These are phyloP conservation scores for Apogon hyalosoma DNA, from an alignment of 2,797 vertebrate genomes.

Conservation along the genomic window DNA sequence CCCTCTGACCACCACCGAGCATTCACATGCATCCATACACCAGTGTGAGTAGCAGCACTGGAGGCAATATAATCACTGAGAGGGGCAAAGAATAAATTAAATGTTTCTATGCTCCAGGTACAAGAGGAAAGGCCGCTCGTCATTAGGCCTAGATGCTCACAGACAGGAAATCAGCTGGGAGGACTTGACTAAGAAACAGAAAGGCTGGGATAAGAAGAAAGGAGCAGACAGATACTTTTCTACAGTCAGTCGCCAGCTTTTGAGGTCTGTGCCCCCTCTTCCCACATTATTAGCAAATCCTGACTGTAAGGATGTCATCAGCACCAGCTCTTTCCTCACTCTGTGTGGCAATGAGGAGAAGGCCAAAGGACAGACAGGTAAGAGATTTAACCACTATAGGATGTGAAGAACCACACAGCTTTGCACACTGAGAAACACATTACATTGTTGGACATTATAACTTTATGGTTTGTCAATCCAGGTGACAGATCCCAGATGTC, in stretches of 20 bases:
- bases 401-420: neutral
- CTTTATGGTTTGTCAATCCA: slow-evolving; percentile 25
- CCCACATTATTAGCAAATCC: slow-evolving; percentile 42
- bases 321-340: slow-evolving; percentile 80
- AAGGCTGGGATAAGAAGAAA: slow-evolving; percentile 67
- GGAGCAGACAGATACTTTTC: slow-evolving; percentile 90
- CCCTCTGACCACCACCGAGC: no score
- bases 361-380: slow-evolving; percentile 52
- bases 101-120: slow-evolving; percentile 83
- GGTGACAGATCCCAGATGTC: slow-evolving; percentile 43
- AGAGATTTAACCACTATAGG: neutral
- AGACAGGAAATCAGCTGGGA: slow-evolving; percentile 89
- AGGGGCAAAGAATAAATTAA: neutral
- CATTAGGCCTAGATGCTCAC: slow-evolving; percentile 88
- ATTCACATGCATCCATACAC: no score
- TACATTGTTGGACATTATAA: neutral
- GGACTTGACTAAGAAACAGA: slow-evolving; percentile 82
- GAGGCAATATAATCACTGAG: no score
- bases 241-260: slow-evolving; percentile 75
- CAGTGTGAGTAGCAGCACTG: no score
- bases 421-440: neutral
- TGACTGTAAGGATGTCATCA: slow-evolving; percentile 9
- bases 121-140: slow-evolving; percentile 89
- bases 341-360: slow-evolving; percentile 70
- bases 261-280: slow-evolving; percentile 75